These are phyloP conservation scores for Haliclona indistincta DNA, from an alignment of 37 sponge, comb jelly and placozoan species.

Conservation along the genomic window DNA sequence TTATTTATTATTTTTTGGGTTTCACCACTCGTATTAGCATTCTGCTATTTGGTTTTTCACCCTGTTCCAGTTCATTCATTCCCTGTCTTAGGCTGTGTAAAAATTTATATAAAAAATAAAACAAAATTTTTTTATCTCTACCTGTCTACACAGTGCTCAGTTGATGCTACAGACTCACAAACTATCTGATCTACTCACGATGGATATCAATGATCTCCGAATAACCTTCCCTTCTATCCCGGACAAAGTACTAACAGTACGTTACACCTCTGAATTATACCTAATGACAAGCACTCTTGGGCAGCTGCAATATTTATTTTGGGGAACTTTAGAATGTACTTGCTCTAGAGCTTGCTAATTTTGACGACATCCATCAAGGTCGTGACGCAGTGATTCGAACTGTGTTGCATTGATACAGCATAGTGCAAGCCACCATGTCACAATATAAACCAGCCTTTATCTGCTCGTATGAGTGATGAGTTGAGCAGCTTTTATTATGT, in stretches of 20 bases:
- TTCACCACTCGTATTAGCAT: too few relatives aligned
- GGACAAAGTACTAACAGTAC: not conserved
- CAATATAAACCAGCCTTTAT: too few relatives aligned
- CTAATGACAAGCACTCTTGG: too few relatives aligned
- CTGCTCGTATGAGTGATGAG: too few relatives aligned
- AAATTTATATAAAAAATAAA: too few relatives aligned
- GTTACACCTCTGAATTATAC: not conserved
- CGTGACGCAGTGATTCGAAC: not conserved
- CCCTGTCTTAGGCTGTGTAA: too few relatives aligned
- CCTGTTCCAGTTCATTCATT: too few relatives aligned
- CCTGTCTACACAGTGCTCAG: conserved; percentile 2
- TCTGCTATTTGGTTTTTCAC: too few relatives aligned
- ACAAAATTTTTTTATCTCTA: too few relatives aligned
- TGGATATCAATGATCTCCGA: not conserved
- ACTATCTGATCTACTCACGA: not conserved
- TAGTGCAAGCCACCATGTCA: too few relatives aligned
- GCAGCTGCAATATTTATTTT: conserved; percentile 74
- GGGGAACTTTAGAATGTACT: conserved; percentile 41
- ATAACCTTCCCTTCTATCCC: not conserved
- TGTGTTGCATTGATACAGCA: not conserved
- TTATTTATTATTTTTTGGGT: too few relatives aligned
- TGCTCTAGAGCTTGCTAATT: conserved; percentile 12
- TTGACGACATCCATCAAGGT: not conserved
- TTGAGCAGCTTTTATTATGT: not conserved
- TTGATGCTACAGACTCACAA: not conserved